phyloP scores from a whole-genome alignment of 2,113 vertebrate species.

The Eupsittula cactorum region DNA sequence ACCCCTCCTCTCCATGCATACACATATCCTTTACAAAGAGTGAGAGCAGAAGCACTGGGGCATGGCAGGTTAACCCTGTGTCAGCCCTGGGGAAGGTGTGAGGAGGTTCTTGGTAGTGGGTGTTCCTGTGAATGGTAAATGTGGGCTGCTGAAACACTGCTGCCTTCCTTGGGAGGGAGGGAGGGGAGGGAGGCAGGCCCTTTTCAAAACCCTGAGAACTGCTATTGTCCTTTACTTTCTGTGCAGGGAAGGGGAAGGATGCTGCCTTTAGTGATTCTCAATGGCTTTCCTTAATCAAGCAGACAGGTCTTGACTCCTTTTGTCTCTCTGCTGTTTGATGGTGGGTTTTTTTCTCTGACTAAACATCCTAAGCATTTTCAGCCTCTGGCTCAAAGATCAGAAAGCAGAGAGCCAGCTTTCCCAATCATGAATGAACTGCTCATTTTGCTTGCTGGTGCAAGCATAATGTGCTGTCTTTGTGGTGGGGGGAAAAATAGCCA shows the following conservation, averaged over 20 bases:
- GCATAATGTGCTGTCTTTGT: background rate
- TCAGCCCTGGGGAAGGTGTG: background rate
- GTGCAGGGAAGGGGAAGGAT: background rate
- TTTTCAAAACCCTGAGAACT: background rate
- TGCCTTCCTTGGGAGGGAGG: background rate
- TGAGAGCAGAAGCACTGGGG: background rate
- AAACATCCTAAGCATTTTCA: background rate
- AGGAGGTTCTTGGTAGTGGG: background rate
- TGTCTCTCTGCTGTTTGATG: background rate
- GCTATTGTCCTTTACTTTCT: background rate
- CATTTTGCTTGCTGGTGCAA: background rate
- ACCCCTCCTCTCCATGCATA: rapidly evolving
- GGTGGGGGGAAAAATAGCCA: background rate
- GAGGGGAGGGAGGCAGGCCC: background rate
- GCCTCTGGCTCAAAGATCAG: constrained; percentile 1
- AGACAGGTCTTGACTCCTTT: constrained; percentile 21
- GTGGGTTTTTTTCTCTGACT: background rate
- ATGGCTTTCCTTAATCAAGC: background rate
- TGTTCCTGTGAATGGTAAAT: rapidly evolving
- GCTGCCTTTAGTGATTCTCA: background rate
- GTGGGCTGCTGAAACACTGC: background rate
- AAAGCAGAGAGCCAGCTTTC: background rate
- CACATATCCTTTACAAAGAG: background rate
- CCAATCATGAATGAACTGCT: background rate
- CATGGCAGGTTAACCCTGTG: background rate